These are phyloP conservation scores for Lasius platythorax DNA, from an alignment of 2,888 invertebrate species.

Conservation along the genomic window DNA sequence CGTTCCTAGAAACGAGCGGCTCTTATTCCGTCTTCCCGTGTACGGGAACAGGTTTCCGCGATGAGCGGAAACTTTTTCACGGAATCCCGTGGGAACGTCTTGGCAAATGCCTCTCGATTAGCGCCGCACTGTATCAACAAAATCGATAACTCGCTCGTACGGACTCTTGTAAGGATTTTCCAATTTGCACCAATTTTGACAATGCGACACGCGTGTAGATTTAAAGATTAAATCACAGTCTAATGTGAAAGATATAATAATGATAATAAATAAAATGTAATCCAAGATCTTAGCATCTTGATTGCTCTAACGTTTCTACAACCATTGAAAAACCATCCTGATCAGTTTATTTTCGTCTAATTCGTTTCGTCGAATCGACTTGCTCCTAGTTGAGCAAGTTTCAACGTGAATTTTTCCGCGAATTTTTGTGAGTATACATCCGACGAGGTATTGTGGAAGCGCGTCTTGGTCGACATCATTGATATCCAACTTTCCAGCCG, in stretches of 20 bases:
- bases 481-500: conserved; percentile 32
- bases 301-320: not conserved
- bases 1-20: conserved; percentile 25
- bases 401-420: not conserved
- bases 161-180: conserved; percentile 16
- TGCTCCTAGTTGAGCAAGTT: not conserved
- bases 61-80: conserved; percentile 24
- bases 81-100: conserved; percentile 29
- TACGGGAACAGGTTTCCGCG: conserved; percentile 26
- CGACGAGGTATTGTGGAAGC: not conserved
- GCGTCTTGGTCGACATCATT: conserved; percentile 12
- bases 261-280: not conserved
- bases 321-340: not conserved
- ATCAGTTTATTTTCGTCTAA: not conserved
- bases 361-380: not conserved
- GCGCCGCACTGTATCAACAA: conserved; percentile 16
- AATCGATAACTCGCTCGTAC: conserved; percentile 32
- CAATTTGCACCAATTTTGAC: not conserved
- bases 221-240: not conserved
- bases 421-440: conserved; percentile 29
- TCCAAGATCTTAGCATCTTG: not conserved
- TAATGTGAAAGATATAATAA: not conserved
- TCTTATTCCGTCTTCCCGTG: conserved; percentile 14
- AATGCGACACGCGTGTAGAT: not conserved
- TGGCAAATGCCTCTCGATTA: conserved; percentile 17